Evolutionary conservation across 2,797 vertebrate species (phyloP).

Genomic region (Manis pentadactyla): DNA sequence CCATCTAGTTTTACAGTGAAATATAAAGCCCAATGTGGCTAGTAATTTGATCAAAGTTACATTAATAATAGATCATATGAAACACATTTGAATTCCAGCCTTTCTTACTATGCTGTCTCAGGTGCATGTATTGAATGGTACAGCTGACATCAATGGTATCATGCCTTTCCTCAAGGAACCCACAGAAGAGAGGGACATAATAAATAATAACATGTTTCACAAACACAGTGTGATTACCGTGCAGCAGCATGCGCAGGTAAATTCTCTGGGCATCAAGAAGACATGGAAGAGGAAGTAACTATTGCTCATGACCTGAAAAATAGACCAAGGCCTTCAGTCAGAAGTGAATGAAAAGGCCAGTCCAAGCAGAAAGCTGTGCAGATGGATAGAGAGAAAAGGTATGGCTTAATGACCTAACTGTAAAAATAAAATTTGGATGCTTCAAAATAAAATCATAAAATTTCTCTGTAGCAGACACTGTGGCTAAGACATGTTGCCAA

Average conservation of each 20-base stretch:
- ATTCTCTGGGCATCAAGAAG: background rate
- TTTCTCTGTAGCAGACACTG: fast-evolving
- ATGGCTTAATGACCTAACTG: background rate
- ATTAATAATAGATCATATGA: background rate
- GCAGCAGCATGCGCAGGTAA: background rate
- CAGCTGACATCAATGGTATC: fast-evolving
- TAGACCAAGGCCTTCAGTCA: fast-evolving
- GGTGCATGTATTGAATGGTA: fast-evolving
- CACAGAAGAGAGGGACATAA: background rate
- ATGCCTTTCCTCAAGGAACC: background rate
- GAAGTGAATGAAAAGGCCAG: background rate
- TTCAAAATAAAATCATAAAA: background rate
- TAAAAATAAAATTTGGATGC: no score
- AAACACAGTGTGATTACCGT: background rate
- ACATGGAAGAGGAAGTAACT: background rate
- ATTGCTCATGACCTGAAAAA: background rate
- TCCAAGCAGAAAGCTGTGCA: background rate
- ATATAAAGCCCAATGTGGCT: background rate
- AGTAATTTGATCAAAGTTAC: background rate
- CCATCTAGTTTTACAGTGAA: background rate
- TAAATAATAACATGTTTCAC: background rate
- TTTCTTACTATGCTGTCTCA: fast-evolving
- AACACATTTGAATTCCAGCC: background rate
- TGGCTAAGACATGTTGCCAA: fast-evolving
- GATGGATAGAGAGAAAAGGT: background rate